Percentiles rank a stretch among this genome's conserved stretches.
These are phyloP conservation scores for Carollia perspicillata DNA, from an alignment of 2,113 vertebrate species.

Conservation along the genomic window DNA sequence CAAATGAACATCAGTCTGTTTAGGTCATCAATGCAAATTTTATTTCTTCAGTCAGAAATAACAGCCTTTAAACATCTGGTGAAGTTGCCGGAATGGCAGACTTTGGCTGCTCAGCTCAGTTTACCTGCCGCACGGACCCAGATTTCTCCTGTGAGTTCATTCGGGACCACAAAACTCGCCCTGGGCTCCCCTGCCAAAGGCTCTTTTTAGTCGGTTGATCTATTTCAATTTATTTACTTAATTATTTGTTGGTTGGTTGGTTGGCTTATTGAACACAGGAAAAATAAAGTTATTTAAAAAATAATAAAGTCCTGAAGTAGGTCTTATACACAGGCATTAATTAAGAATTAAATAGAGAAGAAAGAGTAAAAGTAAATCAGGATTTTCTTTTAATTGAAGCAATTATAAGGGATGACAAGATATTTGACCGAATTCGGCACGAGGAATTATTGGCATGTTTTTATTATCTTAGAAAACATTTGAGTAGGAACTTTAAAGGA, in stretches of 20 bases:
- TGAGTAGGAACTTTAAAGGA: background rate
- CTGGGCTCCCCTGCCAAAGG: background rate
- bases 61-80: slow-evolving; percentile 36
- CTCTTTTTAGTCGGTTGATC: background rate
- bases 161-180: background rate
- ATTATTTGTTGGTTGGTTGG: background rate
- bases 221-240: slow-evolving; percentile 15
- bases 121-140: background rate
- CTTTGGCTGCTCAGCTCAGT: slow-evolving; percentile 50
- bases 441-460: background rate
- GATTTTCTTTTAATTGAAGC: background rate
- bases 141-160: slow-evolving; percentile 50
- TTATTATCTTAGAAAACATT: background rate
- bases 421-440: background rate
- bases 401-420: background rate
- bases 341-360: background rate
- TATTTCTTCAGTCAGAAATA: slow-evolving; percentile 63
- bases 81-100: slow-evolving; percentile 36
- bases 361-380: background rate
- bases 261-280: background rate
- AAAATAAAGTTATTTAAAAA: background rate
- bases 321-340: background rate
- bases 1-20: slow-evolving; percentile 57
- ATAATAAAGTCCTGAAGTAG: background rate
- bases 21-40: slow-evolving; percentile 68